Evolutionary conservation across 2,888 invertebrate genomes (phyloP), one percentile per base, ranked within the genome.

Genomic region (Heteromurus nitidus): DNA sequence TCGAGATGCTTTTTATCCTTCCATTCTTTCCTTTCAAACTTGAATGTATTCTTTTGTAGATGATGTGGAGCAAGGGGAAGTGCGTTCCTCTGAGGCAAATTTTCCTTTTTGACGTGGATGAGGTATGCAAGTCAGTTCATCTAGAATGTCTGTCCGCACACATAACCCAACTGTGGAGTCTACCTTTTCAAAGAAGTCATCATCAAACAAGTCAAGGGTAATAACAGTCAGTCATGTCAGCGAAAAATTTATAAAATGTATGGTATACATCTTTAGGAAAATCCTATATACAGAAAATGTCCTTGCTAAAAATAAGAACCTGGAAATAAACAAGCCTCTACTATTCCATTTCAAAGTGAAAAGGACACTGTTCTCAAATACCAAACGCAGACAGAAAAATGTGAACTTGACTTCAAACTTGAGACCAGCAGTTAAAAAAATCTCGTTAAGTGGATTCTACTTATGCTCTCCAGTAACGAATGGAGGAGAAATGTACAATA

Each of bases 111-210:
- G 58, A 58, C 58, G 28, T 58, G 58, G n/a, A 58, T 28, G 28
- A 7, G 26, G 24, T n/a, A 58, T 58, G 58, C 28, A 16, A 58
- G 5, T 28, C 28, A 28, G 28, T 13, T 26, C 28, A 26, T 26
- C 58, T 28, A 26, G 26, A 20, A 24, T 36, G 18, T 28, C 20
- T 22, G 1, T 26, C 20, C 7, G 42, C 22, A 42, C 18, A 65
- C n/a, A n/a, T n/a, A n/a, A n/a, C n/a, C n/a, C n/a, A n/a, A n/a
- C n/a, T n/a, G n/a, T n/a, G n/a, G n/a, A n/a, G n/a, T n/a, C n/a
- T n/a, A 11, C 22, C n/a, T 68, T 68, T 55, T 58, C 26, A 70
- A 70, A 44, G 28, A 50, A 70, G 69, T 36, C 58, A 58, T 53
- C 69, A 70, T n/a, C n/a, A 55, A 53, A 13, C 11, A 50, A 58